Percentiles rank a stretch among this genome's conserved stretches.
Conservation (phyloP, 2,797 vertebrate genomes). For the Chiloscyllium punctatum region DNA sequence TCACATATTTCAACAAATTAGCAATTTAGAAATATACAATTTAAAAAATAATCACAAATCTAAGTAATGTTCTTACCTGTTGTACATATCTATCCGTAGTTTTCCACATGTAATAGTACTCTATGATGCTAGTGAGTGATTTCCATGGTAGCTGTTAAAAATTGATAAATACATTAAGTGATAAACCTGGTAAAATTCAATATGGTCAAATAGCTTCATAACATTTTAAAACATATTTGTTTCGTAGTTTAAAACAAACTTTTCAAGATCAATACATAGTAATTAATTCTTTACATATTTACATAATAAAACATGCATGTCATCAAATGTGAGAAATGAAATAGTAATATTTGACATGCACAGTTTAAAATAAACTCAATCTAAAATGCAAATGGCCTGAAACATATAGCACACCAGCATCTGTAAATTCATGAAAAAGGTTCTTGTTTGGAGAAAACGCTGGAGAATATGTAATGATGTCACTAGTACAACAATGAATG, state of each 20-base stretch:
- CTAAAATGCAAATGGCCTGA: background rate
- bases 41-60: background rate
- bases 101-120: slow-evolving; percentile 87
- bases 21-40: background rate
- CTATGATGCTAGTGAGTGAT: slow-evolving; percentile 79
- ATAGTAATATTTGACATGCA: background rate
- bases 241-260: background rate
- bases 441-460: background rate
- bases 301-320: background rate
- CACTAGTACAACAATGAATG: background rate
- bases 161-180: slow-evolving; percentile 41
- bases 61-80: slow-evolving; percentile 59
- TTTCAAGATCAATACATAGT: background rate
- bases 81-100: slow-evolving; percentile 82
- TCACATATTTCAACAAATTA: background rate
- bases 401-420: background rate
- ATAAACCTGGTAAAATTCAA: background rate
- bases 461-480: background rate
- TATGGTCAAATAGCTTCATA: background rate
- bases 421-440: background rate
- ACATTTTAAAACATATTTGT: background rate
- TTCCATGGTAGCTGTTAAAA: slow-evolving; percentile 73
- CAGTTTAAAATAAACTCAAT: background rate
- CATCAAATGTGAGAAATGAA: background rate
- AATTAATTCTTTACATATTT: background rate